phyloP scores from a whole-genome alignment of 2,113 vertebrate species.

The Diphyllodes magnificus region DNA sequence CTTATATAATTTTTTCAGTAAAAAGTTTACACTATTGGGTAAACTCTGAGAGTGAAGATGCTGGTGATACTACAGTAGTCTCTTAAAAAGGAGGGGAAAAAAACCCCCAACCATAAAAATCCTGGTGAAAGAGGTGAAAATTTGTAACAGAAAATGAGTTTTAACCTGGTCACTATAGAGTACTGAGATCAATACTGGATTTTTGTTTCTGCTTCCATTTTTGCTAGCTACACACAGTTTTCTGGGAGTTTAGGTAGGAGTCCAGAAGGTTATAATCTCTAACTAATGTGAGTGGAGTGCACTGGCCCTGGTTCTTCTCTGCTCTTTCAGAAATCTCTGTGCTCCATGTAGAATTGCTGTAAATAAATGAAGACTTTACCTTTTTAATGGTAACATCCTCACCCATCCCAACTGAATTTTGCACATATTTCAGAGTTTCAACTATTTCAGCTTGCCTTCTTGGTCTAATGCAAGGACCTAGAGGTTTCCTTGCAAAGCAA shows the following conservation, averaged over 20 bases:
- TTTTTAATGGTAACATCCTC: not conserved
- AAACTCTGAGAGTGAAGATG: not conserved
- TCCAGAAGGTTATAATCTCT: not conserved
- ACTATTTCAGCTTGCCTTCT: not conserved
- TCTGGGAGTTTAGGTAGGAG: not conserved
- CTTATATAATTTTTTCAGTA: not conserved
- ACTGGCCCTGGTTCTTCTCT: not conserved
- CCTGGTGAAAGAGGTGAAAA: not conserved
- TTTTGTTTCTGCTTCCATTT: not conserved
- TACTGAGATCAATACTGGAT: not conserved
- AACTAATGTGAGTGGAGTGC: not conserved
- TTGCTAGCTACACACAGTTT: not conserved
- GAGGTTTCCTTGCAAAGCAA: not conserved
- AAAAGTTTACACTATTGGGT: not conserved
- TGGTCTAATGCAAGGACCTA: not conserved
- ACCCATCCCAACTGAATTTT: not conserved
- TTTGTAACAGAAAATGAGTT: not conserved
- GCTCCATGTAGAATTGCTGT: not conserved
- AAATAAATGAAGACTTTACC: not conserved
- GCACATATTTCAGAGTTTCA: not conserved
- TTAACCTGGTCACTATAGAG: not conserved
- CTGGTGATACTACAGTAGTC: not conserved
- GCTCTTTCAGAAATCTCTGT: not conserved
- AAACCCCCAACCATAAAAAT: not conserved
- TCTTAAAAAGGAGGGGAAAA: not conserved